Evolutionary conservation across 2,888 invertebrate genomes (phyloP).

Genomic region (Amblyteles armatorius): DNA sequence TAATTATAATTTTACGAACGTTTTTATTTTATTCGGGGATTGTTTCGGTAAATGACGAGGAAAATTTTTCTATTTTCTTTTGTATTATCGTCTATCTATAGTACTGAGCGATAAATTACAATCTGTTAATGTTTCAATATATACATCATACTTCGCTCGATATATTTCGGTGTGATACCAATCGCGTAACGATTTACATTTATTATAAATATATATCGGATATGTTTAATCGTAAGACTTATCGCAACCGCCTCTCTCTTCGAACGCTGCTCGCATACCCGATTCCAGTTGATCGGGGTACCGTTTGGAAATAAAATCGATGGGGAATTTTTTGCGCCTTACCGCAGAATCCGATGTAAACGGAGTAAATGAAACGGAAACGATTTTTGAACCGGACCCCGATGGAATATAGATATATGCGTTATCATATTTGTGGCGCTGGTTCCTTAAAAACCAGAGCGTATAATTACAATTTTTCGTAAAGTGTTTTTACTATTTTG

Average conservation of each 20-base stretch:
- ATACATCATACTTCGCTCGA: conserved; percentile 52
- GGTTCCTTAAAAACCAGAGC: background rate
- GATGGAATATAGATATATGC: background rate
- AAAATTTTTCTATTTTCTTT: background rate
- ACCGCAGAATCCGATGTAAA: background rate
- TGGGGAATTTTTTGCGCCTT: background rate
- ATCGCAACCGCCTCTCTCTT: no score
- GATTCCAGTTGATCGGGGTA: background rate
- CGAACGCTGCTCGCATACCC: no score
- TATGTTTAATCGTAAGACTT: no score
- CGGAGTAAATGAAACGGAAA: background rate
- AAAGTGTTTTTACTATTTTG: no score
- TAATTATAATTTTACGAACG: background rate
- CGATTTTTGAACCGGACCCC: background rate
- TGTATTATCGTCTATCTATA: conserved; percentile 12
- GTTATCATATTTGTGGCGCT: background rate
- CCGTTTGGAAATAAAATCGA: background rate
- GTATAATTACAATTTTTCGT: no score
- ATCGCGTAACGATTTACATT: background rate
- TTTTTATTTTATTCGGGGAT: background rate
- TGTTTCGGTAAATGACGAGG: background rate
- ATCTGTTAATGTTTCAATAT: conserved; percentile 46
- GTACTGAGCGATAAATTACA: conserved; percentile 27
- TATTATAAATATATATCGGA: no score
- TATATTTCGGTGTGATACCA: conserved; percentile 6